Conservation (phyloP, 2,113 vertebrate genomes). For the Perca fluviatilis region DNA sequence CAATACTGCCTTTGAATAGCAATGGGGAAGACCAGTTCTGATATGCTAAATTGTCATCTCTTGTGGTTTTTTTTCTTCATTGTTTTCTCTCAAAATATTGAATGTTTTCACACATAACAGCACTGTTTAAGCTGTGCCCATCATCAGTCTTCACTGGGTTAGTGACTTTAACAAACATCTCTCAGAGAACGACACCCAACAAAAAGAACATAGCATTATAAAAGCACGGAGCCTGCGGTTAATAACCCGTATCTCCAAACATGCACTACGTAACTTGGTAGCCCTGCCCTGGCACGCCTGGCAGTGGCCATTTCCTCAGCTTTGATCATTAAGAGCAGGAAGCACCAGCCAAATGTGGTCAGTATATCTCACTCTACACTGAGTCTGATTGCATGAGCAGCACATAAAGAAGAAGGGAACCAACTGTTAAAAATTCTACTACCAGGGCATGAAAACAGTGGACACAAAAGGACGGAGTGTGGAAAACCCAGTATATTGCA, state of each 20-base stretch:
- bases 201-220: not conserved
- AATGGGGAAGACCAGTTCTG: not conserved
- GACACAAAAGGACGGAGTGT: not conserved
- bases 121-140: not conserved
- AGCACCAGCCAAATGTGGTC: conserved; percentile 40
- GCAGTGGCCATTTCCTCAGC: conserved; percentile 64
- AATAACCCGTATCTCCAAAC: conserved; percentile 52
- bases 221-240: conserved; percentile 24
- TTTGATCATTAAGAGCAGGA: conserved; percentile 74
- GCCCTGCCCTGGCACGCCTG: conserved; percentile 40
- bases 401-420: conserved; percentile 12
- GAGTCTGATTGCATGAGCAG: conserved; percentile 27
- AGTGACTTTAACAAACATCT: conserved; percentile 23
- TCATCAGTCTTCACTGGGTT: conserved; percentile 5
- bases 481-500: not conserved
- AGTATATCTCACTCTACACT: conserved; percentile 24
- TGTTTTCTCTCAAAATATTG: conserved; percentile 6
- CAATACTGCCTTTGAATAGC: not conserved
- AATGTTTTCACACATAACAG: not conserved
- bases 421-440: not conserved
- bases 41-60: not conserved
- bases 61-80: not conserved
- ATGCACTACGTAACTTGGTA: conserved; percentile 1
- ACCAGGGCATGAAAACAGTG: not conserved
- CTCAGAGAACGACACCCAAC: conserved; percentile 27